Evolutionary conservation across 2,113 vertebrate species (phyloP), one percentile per base, ranked within the genome.

Genomic region (Heptranchias perlo): DNA sequence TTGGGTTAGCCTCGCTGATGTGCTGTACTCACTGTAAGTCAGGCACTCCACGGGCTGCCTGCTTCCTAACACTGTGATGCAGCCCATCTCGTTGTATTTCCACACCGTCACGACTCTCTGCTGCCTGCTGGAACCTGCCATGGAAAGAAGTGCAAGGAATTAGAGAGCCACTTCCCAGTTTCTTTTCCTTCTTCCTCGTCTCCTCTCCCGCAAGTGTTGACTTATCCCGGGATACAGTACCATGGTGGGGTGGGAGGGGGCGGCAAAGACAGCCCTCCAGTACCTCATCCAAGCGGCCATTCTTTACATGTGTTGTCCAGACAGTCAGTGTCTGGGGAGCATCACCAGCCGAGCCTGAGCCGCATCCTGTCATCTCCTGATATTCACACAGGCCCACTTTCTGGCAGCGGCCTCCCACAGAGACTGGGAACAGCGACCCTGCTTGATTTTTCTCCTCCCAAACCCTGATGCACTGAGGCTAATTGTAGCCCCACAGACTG

Each of bases 51-150:
- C 44, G 8, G 97, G 95, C n/a, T 96, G 96, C 39, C 95, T 96
- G 49, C 96, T 96, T 31, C 95, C 61, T 39, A 97, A 84, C 11
- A 96, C 92, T 2, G 96, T 96, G 52, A 96, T 65, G 78, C 96
- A 96, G 2, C 96, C 96, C 84, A 96, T 65, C 44, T 96, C 96
- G 67, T 96, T 96, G 65, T 96, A 97, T 89, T 96, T 96, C 97
- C 96, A 97, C 39, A 96, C 95, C 13, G 96, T 87, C 16, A 96
- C n/a, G 61, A 96, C 96, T 95, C 47, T 69, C 18, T 96, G 96
- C 13, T 96, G 96, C 44, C 96, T 96, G 58, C 96, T 96, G 69
- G 84, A 96, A 10, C 96, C 97, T 97, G 62, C 7, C 61, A 96
- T 47, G 35, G 28, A 96, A 49, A 96, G 92, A 78, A 14, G 28